Evolutionary conservation across 1,140 invertebrate species (phyloP).

Genomic region (Papilio aristodemus): DNA sequence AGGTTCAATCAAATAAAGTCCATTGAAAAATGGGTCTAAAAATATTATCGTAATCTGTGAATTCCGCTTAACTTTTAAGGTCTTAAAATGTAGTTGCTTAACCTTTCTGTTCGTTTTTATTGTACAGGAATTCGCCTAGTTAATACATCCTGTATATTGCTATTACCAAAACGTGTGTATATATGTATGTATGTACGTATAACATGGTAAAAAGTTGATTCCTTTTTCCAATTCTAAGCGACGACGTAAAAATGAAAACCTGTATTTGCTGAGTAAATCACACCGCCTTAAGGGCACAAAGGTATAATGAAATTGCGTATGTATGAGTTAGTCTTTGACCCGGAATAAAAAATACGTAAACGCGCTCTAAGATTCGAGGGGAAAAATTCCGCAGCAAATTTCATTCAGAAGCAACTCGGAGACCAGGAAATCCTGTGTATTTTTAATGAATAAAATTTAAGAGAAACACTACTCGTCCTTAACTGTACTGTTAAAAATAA

Average conservation of each 20-base stretch:
- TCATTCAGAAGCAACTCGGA: conserved; percentile 21
- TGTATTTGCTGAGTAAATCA: conserved; percentile 34
- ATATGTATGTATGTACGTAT: neutral
- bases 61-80: too few species aligned
- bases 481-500: neutral
- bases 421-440: conserved; percentile 25
- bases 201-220: neutral
- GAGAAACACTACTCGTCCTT: neutral
- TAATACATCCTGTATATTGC: too few species aligned
- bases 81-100: too few species aligned
- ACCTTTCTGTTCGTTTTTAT: too few species aligned
- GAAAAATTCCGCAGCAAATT: conserved; percentile 33
- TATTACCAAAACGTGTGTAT: neutral
- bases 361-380: conserved; percentile 30
- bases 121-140: too few species aligned
- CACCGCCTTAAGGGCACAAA: conserved; percentile 34
- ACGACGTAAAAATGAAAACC: conserved; percentile 30
- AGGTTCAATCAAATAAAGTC: too few species aligned
- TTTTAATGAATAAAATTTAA: conserved; percentile 30
- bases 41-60: too few species aligned
- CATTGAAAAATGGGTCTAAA: too few species aligned
- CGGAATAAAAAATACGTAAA: conserved; percentile 34
- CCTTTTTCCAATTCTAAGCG: conserved; percentile 21
- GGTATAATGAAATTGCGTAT: conserved; percentile 34
- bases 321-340: conserved; percentile 34